Evolutionary conservation across 2,888 invertebrate genomes (phyloP).

Genomic region (Ophion slaviceki): DNA sequence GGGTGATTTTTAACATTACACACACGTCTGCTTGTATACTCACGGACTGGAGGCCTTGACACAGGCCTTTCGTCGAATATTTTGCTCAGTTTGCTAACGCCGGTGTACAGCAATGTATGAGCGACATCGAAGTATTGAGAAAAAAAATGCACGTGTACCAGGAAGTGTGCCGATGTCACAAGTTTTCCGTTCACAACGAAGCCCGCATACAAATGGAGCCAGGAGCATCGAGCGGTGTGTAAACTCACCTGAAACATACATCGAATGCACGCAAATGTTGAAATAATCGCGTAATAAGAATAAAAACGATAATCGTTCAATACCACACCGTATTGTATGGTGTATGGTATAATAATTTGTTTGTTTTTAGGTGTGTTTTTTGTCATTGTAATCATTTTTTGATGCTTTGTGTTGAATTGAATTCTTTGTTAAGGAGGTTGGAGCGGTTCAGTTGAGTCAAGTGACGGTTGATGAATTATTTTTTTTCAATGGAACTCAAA

Average conservation of each 20-base stretch:
- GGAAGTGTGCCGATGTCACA: constrained; percentile 33
- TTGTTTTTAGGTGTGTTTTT: background rate
- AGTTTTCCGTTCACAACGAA: constrained; percentile 13
- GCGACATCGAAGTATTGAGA: constrained; percentile 5
- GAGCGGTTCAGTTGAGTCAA: too few species aligned
- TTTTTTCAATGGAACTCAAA: too few species aligned
- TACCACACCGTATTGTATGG: background rate
- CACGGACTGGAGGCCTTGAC: constrained; percentile 26
- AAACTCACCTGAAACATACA: constrained; percentile 49
- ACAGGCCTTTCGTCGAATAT: constrained; percentile 47
- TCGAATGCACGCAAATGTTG: constrained; percentile 17
- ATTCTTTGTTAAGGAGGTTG: too few species aligned
- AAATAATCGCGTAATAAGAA: background rate
- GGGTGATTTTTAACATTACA: constrained; percentile 14
- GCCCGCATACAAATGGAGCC: background rate
- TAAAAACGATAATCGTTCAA: background rate
- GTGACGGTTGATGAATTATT: too few species aligned
- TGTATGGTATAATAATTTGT: background rate
- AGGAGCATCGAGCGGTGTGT: background rate
- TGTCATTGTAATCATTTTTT: background rate
- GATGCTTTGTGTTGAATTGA: too few species aligned
- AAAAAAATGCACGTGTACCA: constrained; percentile 29
- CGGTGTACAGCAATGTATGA: background rate
- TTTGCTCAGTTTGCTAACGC: constrained; percentile 51
- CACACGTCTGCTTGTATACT: constrained; percentile 10